phyloP scores from a whole-genome alignment of 2,888 invertebrate genomes.

The Halictus quadricinctus region DNA sequence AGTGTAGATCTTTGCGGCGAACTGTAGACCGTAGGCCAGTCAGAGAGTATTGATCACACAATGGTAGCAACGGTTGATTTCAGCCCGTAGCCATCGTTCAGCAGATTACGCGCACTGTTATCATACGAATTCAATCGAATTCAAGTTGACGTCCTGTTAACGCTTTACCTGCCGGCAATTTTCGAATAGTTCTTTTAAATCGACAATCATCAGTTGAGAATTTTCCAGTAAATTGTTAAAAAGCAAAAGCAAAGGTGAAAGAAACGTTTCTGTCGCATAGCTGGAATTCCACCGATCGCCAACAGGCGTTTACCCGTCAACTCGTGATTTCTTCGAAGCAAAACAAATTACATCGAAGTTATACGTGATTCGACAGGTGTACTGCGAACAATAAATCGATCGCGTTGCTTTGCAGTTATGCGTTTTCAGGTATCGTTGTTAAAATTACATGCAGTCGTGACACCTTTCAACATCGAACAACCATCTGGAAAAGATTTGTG shows the following conservation, averaged over 20 bases:
- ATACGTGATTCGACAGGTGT: conserved; percentile 31
- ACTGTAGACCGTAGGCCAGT: conserved; percentile 63
- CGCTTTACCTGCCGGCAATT: neutral
- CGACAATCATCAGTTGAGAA: too few species aligned
- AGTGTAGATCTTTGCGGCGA: conserved; percentile 59
- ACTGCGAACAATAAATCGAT: conserved; percentile 37
- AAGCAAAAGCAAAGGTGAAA: neutral
- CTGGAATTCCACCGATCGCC: conserved; percentile 27
- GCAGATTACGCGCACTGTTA: neutral
- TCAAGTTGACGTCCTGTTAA: neutral
- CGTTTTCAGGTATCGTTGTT: conserved; percentile 15
- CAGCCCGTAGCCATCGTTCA: conserved; percentile 22
- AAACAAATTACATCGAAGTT: conserved; percentile 8
- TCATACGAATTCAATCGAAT: neutral
- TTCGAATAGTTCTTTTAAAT: neutral
- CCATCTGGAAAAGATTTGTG: conserved; percentile 35
- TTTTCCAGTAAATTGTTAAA: too few species aligned
- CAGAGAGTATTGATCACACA: conserved; percentile 69
- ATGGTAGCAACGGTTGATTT: conserved; percentile 52
- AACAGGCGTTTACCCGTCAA: neutral
- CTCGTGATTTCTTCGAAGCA: conserved; percentile 29
- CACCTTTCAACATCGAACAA: conserved; percentile 22
- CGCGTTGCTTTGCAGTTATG: conserved; percentile 7
- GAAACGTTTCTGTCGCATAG: neutral
- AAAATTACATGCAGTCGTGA: conserved; percentile 32